Evolutionary conservation across 1,140 invertebrate genomes (phyloP).

Genomic region (Maniola jurtina): DNA sequence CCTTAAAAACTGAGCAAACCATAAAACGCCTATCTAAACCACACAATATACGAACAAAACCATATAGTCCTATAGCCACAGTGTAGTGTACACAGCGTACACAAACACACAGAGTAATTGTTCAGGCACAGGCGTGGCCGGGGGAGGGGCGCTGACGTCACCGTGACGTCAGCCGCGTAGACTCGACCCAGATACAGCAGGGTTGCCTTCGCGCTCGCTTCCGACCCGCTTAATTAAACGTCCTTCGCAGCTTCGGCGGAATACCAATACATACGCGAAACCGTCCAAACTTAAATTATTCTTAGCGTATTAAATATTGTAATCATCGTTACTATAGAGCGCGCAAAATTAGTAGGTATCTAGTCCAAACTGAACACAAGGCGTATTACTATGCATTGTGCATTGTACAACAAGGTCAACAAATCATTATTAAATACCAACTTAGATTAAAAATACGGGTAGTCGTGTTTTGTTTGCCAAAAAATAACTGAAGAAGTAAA

Average conservation of each 20-base stretch:
- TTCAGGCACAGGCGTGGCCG: slow-evolving; percentile 42
- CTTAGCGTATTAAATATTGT: too few relatives aligned
- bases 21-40: neutral
- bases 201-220: neutral
- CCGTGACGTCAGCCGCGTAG: slow-evolving; percentile 32
- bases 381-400: too few relatives aligned
- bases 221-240: neutral
- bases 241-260: neutral
- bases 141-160: slow-evolving; percentile 53
- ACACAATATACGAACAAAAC: neutral
- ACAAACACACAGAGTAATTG: slow-evolving; percentile 5
- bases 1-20: neutral
- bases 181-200: slow-evolving; percentile 33
- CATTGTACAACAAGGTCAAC: too few relatives aligned
- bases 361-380: too few relatives aligned
- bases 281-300: too few relatives aligned
- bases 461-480: too few relatives aligned
- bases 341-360: too few relatives aligned
- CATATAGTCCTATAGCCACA: neutral
- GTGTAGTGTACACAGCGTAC: slow-evolving; percentile 8
- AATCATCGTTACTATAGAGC: too few relatives aligned
- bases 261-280: neutral
- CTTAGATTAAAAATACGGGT: too few relatives aligned
- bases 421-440: too few relatives aligned
- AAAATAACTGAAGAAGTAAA: too few relatives aligned